A percentile compares a stretch with the other conserved stretches of the same genome.
These are phyloP conservation scores for Heterodera schachtii DNA, from an alignment of 1,140 invertebrate genomes.

Conservation along the genomic window DNA sequence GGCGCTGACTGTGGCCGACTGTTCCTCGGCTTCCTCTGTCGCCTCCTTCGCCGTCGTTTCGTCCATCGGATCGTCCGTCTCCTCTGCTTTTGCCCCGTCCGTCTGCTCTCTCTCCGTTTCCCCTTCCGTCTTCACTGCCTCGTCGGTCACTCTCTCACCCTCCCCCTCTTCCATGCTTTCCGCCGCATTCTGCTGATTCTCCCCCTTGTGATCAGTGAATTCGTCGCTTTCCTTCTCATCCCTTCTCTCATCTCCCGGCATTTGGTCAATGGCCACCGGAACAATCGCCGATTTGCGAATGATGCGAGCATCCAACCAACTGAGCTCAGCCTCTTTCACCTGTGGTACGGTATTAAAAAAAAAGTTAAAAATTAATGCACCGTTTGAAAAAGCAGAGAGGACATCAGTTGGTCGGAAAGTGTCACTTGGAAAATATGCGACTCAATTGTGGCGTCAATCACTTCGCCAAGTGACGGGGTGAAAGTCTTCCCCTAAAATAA, in stretches of 20 bases:
- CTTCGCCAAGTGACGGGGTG: constrained; percentile 80
- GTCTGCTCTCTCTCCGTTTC: not conserved
- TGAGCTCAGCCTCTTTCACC: constrained; percentile 79
- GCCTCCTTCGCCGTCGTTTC: constrained; percentile 5
- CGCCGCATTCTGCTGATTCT: constrained; percentile 20
- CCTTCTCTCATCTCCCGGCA: constrained; percentile 15
- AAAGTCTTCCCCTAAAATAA: constrained; percentile 73
- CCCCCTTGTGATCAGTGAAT: not conserved
- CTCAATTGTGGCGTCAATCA: constrained; percentile 92
- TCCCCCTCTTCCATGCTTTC: constrained; percentile 24
- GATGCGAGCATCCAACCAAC: constrained; percentile 80
- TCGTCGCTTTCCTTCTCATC: not conserved
- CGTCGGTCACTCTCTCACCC: constrained; percentile 27
- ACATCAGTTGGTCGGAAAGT: constrained; percentile 58
- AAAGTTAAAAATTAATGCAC: constrained; percentile 19
- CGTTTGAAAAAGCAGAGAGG: constrained; percentile 56
- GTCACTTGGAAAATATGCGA: constrained; percentile 94
- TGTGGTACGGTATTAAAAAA: constrained; percentile 19
- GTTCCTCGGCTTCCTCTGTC: constrained; percentile 3
- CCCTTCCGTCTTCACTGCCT: too few species aligned
- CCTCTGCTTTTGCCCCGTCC: not conserved
- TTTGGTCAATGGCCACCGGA: constrained; percentile 30
- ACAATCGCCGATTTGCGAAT: constrained; percentile 43
- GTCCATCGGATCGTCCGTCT: not conserved
- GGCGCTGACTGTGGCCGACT: constrained; percentile 27